Base-by-base conservation (phyloP, 2,888 invertebrate genomes). In the Caenorhabditis panamensis region DNA sequence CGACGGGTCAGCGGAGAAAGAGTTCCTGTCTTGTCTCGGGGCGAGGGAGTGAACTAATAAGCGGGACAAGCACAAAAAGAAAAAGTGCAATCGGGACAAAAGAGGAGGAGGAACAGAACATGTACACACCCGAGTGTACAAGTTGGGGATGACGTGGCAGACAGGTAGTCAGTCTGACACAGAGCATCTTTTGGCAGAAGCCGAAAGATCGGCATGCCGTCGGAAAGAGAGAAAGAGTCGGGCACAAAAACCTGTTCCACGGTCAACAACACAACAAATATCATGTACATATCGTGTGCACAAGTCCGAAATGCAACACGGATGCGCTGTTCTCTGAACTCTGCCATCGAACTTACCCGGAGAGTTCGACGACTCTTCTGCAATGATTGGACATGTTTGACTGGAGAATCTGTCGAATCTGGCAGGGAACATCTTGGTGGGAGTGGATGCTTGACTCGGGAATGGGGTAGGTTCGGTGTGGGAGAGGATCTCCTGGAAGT, bases 181-280 rank as follows among this genome's bases (percentile, higher is more conserved):
- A 54, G 58, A 49, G 51, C 73, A 73, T 73, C 51, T 53, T 73
- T 66, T 59, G 64, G 56, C 16, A 59, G 36, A 37, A 58, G 58
- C 73, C 66, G 73, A 64, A 59, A 66, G 66, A 73, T 66, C 64
- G 66, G 28, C 16, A 16, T 3, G 64, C 18, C 1, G 44, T 8
- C 13, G 31, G 20, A 3, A 16, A 47, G 16, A 28, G 58, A n/a
- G n/a, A n/a, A n/a, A n/a, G n/a, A n/a, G n/a, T n/a, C n/a, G n/a
- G n/a, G n/a, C n/a, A 22, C 22, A 58, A 64, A 28, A 73, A 73
- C 73, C 73, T 73, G 73, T 73, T 66, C 73, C 54, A 51, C 64
- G 66, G 73, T 73, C 73, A 73, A 64, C 58, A 73, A 73, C 73
- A 66, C 63, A 58, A 73, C 44, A 73, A 73, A 73, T 73, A 73